Evolutionary conservation across 1,140 invertebrate species (phyloP), one percentile per base, ranked within the genome.

Genomic region (Trichonephila clavata): DNA sequence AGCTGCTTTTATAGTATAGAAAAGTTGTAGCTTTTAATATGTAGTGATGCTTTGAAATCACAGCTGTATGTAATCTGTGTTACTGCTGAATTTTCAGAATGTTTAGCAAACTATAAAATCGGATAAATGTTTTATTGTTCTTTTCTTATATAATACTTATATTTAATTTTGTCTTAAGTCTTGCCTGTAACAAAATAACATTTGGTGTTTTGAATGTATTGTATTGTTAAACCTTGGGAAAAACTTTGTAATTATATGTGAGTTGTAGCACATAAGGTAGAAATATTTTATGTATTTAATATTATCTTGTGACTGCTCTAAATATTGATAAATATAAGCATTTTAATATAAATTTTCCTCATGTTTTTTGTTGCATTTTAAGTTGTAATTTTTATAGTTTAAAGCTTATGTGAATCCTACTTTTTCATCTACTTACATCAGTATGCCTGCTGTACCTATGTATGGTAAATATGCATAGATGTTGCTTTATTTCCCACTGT

Each of bases 1-100:
- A 84, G 13, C 83, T 84, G 43, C 27, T 59, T 84, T 83, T 59
- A n/a, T 84, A 84, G 83, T 16, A n/a, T 84, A 84, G 50, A 84
- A 24, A 6, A 57, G 13, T 59, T 84, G n/a, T 84, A 84, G 83
- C 21, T 84, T 77, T 77, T 77, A 18, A 32, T 77, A 32, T 84
- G 50, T 84, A 84, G 83, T 10, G 24, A 84, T 50, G 50, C 50
- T 50, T 50, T 57, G 20, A 57, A 84, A 59, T 13, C 8, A 50
- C 43, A 84, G 57, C 59, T 59, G n/a, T 32, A 59, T 24, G 24
- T 71, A 39, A 27, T 57, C 57, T 84, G 43, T 84, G 50, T 39
- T 7, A 7, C 71, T 18, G 71, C 50, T 59, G 39, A 59, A 60
- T 59, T 8, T 84, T 59, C 21, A 84, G 83, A 60, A 59, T 84